Evolutionary conservation across 30 jellyfish, hydroid and myxozoan species (phyloP).

Genomic region (Turritopsis rubra): DNA sequence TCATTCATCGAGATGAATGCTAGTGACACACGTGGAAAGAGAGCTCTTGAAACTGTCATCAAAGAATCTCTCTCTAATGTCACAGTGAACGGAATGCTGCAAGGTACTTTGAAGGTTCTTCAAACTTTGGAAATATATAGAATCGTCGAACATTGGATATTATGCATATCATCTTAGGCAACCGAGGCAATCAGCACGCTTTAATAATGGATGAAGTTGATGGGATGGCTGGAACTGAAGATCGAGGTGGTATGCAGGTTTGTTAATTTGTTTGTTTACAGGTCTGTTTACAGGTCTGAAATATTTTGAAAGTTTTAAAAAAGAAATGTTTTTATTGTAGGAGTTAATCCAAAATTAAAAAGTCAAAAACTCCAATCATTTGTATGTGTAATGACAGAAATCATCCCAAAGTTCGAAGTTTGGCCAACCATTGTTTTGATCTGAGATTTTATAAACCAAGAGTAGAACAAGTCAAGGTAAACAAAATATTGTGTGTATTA

Average conservation of each 20-base stretch:
- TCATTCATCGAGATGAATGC: constrained; percentile 89
- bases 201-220: constrained; percentile 96
- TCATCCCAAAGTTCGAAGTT: constrained; percentile 88
- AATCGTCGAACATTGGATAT: no score
- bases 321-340: constrained; percentile 18
- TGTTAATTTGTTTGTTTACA: not conserved
- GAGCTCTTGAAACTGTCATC: constrained; percentile 58
- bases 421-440: constrained; percentile 92
- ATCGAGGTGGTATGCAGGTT: constrained; percentile 95
- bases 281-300: not conserved
- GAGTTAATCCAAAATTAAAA: constrained; percentile 74
- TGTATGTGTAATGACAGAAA: constrained; percentile 97
- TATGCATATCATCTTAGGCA: constrained; percentile 27
- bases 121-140: no score
- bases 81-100: constrained; percentile 51
- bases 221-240: constrained; percentile 99
- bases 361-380: constrained; percentile 77
- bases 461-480: constrained; percentile 89
- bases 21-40: constrained; percentile 91
- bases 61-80: constrained; percentile 54
- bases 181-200: constrained; percentile 58
- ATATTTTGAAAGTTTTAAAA: not conserved
- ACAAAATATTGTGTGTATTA: no score
- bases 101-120: no score
- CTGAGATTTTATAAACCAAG: constrained; percentile 87